phyloP scores from a whole-genome alignment of 2,113 vertebrate genomes.

The Eptesicus fuscus region DNA sequence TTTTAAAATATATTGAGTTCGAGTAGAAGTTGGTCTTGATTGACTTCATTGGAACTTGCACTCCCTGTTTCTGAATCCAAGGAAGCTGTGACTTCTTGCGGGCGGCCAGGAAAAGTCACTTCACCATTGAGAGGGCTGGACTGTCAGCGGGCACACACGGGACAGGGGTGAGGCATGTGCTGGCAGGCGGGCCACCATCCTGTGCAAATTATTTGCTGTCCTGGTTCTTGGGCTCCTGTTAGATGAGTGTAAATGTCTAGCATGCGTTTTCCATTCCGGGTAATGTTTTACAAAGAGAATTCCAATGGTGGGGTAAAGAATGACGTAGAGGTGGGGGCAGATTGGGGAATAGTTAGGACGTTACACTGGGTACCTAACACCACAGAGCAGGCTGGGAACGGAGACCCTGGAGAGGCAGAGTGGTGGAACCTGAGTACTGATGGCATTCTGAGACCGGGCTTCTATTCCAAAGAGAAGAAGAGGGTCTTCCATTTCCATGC shows the following conservation, averaged over 20 bases:
- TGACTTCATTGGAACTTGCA: not conserved
- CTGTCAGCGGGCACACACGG: accelerated
- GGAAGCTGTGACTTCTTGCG: not conserved
- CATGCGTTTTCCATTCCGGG: not conserved
- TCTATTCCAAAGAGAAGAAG: not conserved
- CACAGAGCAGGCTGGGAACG: not conserved
- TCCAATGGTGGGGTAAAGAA: not conserved
- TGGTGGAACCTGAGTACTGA: not conserved
- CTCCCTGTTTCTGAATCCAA: not conserved
- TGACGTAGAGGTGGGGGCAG: not conserved
- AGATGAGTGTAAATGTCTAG: not conserved
- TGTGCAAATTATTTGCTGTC: not conserved
- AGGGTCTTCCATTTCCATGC: not conserved
- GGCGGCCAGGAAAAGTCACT: not conserved
- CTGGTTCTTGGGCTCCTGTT: not conserved
- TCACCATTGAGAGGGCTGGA: not conserved
- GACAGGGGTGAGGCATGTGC: accelerated
- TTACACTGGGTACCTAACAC: not conserved
- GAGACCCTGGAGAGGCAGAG: not conserved
- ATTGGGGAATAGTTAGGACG: not conserved
- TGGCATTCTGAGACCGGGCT: not conserved
- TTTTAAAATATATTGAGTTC: not conserved
- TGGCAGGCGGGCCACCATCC: accelerated
- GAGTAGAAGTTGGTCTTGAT: not conserved
- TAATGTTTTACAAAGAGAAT: not conserved